Evolutionary conservation across 2,888 invertebrate genomes (phyloP), one percentile per base, ranked within the genome.

Genomic region (Agrilus mali): DNA sequence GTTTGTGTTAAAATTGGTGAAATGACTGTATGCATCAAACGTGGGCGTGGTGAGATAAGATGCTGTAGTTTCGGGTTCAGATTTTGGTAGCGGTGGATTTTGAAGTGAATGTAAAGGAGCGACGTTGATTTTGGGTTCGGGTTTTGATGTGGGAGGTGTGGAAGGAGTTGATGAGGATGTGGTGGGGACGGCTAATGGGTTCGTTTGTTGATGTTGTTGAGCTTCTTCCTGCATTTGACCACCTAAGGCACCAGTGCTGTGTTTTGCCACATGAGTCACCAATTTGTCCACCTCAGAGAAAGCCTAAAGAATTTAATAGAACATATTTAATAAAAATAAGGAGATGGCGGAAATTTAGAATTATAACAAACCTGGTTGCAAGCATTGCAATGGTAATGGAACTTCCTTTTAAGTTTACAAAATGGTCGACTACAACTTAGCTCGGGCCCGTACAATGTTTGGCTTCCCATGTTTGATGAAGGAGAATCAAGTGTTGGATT

Each of bases 341-440:
- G 31, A 33, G 8, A 12, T 13, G 8, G 14, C 10, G 16, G 22
- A 38, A 33, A 14, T 22, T 13, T 33, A 33, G 12, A 15, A n/a
- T n/a, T n/a, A n/a, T n/a, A n/a, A 43, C 52, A 49, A 59, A 72
- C 72, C 65, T 85, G 86, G 63, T 84, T 83, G 66, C 86, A 86
- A 39, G 81, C 75, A 58, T 80, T 78, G 64, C 86, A 86, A 59
- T 87, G 86, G 58, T 80, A 84, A 58, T 86, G 86, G 50, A 80
- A 78, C 57, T 82, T 80, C 47, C 82, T 72, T 63, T 85, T 86
- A 51, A 86, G 69, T 61, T 86, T 86, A 65, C 86, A 86, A 61
- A 86, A 86, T 4, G 86, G 83, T 15, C 83, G 69, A 41, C 82
- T 79, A 62, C 86, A 86, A 41, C 77, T 75, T 44, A 74, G 68